These are phyloP conservation scores for Bhutanitis thaidina DNA, from an alignment of 2,888 invertebrate species.

Conservation along the genomic window DNA sequence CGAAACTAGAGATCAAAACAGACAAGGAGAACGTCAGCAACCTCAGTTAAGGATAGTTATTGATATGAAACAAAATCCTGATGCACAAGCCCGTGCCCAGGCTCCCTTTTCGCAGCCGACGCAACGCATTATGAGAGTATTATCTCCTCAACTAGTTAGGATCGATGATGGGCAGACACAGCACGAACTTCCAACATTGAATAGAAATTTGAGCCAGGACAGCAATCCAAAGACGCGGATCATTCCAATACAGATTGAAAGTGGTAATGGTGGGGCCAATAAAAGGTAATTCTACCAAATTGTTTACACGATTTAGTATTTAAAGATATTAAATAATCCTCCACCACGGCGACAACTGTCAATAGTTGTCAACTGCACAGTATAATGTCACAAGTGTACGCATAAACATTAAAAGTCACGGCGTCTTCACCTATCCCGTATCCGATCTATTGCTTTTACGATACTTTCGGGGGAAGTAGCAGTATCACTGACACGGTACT, in stretches of 20 bases:
- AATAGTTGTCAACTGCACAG: background rate
- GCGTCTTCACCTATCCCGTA: too few species aligned
- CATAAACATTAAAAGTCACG: too few species aligned
- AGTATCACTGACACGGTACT: too few species aligned
- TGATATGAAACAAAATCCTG: constrained; percentile 59
- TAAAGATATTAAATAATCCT: too few species aligned
- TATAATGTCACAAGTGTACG: too few species aligned
- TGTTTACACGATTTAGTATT: background rate
- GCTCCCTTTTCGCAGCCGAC: constrained; percentile 65
- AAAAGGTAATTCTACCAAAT: constrained; percentile 51
- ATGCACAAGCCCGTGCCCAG: constrained; percentile 39
- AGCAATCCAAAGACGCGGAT: constrained; percentile 75
- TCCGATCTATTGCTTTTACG: too few species aligned
- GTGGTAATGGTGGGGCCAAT: constrained; percentile 55
- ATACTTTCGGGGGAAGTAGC: too few species aligned
- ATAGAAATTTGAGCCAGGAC: constrained; percentile 54
- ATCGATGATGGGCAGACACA: constrained; percentile 57
- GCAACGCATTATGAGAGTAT: constrained; percentile 75
- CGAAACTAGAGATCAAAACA: constrained; percentile 51
- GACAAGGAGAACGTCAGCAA: constrained; percentile 45
- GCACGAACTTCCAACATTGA: constrained; percentile 60
- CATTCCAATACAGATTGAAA: constrained; percentile 82
- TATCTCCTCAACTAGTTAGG: constrained; percentile 75
- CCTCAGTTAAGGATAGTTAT: constrained; percentile 71
- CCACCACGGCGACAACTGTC: too few species aligned